phyloP scores from a whole-genome alignment of 2,888 invertebrate genomes.

The Fragum whitleyi region DNA sequence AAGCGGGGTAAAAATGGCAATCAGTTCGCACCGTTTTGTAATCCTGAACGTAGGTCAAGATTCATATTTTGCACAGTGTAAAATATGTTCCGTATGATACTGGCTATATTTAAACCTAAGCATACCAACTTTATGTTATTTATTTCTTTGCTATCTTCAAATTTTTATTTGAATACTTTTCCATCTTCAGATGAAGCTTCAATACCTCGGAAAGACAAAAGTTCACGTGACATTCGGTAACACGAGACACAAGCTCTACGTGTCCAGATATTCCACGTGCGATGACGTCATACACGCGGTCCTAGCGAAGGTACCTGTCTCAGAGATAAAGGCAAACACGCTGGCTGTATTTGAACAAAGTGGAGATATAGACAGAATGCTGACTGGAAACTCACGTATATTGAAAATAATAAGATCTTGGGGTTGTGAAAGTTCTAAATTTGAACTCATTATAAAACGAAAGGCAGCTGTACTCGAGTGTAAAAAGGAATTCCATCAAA shows the following conservation, averaged over 20 bases:
- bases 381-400: conserved; percentile 31
- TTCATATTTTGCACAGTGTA: too few species aligned
- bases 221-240: conserved; percentile 38
- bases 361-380: conserved; percentile 25
- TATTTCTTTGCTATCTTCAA: too few species aligned
- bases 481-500: background rate
- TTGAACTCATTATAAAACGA: conserved; percentile 29
- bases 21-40: too few species aligned
- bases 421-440: conserved; percentile 45
- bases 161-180: too few species aligned
- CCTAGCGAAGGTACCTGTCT: conserved; percentile 13
- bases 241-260: conserved; percentile 24
- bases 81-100: too few species aligned
- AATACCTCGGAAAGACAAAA: conserved; percentile 23
- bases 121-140: too few species aligned
- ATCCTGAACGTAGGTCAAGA: too few species aligned
- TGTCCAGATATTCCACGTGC: conserved; percentile 51
- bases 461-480: conserved; percentile 10
- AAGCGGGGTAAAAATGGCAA: too few species aligned
- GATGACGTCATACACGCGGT: conserved; percentile 56
- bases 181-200: conserved; percentile 11
- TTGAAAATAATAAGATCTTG: conserved; percentile 44
- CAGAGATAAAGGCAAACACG: background rate
- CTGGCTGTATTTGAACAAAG: conserved; percentile 45
- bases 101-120: too few species aligned